Percentiles rank a stretch among this genome's conserved stretches.
phyloP scores from a whole-genome alignment of 2,113 vertebrate genomes.

The Atherinomorus stipes region DNA sequence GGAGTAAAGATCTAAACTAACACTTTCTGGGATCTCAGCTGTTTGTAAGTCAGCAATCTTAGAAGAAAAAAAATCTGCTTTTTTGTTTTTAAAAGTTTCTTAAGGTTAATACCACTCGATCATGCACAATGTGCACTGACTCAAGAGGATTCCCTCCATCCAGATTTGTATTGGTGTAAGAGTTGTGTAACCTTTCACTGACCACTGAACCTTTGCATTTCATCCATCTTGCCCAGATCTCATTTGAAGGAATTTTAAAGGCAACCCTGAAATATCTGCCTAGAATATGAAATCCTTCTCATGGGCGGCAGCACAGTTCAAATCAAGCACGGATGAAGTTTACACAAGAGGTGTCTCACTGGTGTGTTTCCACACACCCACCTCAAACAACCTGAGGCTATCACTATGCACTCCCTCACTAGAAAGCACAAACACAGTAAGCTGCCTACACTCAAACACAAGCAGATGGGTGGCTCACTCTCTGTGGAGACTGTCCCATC shows the following conservation, averaged over 20 bases:
- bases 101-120: neutral
- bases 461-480: slow-evolving; percentile 39
- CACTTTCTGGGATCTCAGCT: slow-evolving; percentile 10
- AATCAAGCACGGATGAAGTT: slow-evolving; percentile 52
- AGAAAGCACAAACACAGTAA: slow-evolving; percentile 59
- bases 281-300: slow-evolving; percentile 32
- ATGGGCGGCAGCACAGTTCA: slow-evolving; percentile 47
- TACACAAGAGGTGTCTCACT: slow-evolving; percentile 55
- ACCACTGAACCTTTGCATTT: slow-evolving; percentile 11
- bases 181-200: neutral
- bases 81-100: slow-evolving; percentile 14
- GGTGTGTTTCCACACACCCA: slow-evolving; percentile 55
- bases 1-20: neutral
- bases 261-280: neutral
- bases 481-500: slow-evolving; percentile 31
- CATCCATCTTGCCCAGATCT: slow-evolving; percentile 12
- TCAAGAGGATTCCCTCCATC: neutral
- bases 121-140: neutral
- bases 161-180: slow-evolving; percentile 12
- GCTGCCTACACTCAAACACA: slow-evolving; percentile 50
- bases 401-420: slow-evolving; percentile 53
- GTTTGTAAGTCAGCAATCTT: slow-evolving; percentile 37
- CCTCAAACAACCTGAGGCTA: slow-evolving; percentile 66
- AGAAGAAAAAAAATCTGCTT: slow-evolving; percentile 9
- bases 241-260: slow-evolving; percentile 7